These are phyloP conservation scores for Tanypteryx hageni DNA, from an alignment of 2,888 invertebrate genomes.

Conservation along the genomic window DNA sequence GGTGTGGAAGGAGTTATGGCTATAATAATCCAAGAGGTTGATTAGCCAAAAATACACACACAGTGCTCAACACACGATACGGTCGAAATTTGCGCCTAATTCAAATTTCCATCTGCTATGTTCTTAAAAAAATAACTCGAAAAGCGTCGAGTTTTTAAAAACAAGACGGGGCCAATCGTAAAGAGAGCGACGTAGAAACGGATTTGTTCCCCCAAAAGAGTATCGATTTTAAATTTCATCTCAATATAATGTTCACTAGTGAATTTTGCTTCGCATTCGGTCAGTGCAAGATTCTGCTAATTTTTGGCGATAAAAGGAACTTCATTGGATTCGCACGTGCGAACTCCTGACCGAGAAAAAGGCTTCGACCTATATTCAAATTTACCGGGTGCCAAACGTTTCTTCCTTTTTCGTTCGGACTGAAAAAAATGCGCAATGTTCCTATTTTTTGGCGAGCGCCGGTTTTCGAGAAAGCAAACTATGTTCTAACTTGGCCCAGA, in stretches of 20 bases:
- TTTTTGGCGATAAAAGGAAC: not conserved
- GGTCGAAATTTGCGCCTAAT: no score
- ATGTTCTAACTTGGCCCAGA: not conserved
- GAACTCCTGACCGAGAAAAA: not conserved
- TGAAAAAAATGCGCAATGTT: not conserved
- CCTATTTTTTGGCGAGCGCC: not conserved
- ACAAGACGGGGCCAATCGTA: not conserved
- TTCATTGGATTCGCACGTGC: not conserved
- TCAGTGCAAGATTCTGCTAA: not conserved
- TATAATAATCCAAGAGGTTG: no score
- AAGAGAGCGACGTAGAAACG: not conserved
- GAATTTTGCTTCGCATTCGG: not conserved
- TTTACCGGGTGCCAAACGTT: not conserved
- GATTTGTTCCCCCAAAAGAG: not conserved
- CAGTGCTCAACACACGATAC: no score
- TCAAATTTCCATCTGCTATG: not conserved
- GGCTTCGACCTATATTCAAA: slow-evolving; percentile 12
- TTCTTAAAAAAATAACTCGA: not conserved
- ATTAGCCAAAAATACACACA: no score
- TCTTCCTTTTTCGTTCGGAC: not conserved
- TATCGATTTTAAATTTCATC: not conserved
- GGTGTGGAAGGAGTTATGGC: no score
- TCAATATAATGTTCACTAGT: not conserved
- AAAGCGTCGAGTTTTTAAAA: not conserved
- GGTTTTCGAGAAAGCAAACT: not conserved